These are phyloP conservation scores for Bicyclus anynana DNA, from an alignment of 1,140 invertebrate species.

Conservation along the genomic window DNA sequence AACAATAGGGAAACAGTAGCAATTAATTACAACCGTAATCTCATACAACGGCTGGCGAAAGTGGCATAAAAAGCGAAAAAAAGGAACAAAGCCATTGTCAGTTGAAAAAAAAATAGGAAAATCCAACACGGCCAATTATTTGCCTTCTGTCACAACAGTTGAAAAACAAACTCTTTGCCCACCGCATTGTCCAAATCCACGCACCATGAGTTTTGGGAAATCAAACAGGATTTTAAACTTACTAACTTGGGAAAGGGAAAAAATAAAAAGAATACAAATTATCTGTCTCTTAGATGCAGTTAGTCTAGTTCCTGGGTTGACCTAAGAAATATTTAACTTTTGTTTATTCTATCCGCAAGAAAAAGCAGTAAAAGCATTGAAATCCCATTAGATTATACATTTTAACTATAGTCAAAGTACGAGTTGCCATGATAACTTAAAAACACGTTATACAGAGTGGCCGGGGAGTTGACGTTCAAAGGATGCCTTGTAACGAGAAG, in stretches of 20 bases:
- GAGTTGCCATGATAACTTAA: too few relatives aligned
- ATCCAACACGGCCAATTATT: slow-evolving; percentile 50
- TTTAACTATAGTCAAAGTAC: too few relatives aligned
- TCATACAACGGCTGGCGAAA: neutral
- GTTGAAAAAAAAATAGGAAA: neutral
- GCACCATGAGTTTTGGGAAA: slow-evolving; percentile 1
- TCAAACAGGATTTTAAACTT: neutral
- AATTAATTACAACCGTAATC: neutral
- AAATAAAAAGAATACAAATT: too few relatives aligned
- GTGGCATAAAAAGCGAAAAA: neutral
- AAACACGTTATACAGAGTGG: too few relatives aligned
- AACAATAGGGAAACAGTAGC: slow-evolving; percentile 3
- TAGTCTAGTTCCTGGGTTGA: too few relatives aligned
- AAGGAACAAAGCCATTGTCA: slow-evolving; percentile 2
- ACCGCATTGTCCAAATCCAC: slow-evolving; percentile 41
- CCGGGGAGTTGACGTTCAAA: too few relatives aligned
- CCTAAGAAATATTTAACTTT: too few relatives aligned
- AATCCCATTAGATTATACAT: too few relatives aligned
- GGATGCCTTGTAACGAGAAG: too few relatives aligned
- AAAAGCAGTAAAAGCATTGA: too few relatives aligned
- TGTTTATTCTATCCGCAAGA: too few relatives aligned
- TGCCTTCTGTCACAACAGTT: slow-evolving; percentile 42
- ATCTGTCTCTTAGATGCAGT: too few relatives aligned
- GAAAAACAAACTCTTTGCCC: slow-evolving; percentile 58
- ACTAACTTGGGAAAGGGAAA: neutral